A percentile compares a stretch with the other conserved stretches of the same genome.
Conservation (phyloP, 2,113 vertebrate species). For the Caretta caretta region DNA sequence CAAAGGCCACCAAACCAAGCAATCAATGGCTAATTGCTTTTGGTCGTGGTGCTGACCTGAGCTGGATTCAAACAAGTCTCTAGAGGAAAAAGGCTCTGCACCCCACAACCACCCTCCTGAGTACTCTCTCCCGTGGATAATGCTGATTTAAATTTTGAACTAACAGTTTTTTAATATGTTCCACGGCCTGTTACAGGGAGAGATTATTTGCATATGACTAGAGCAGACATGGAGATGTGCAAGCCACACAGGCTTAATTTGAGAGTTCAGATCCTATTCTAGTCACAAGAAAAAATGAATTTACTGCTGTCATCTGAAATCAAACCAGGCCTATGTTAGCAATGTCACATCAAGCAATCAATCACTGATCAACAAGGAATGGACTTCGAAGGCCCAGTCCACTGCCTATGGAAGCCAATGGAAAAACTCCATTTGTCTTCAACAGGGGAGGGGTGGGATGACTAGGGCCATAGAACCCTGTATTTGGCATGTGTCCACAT, state of each 20-base stretch:
- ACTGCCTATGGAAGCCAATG: background rate
- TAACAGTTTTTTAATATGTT: background rate
- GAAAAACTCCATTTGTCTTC: background rate
- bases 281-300: background rate
- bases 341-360: background rate
- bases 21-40: background rate
- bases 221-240: background rate
- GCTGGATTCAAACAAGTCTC: background rate
- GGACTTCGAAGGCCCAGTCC: background rate
- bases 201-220: background rate
- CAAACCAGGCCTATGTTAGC: background rate
- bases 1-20: background rate
- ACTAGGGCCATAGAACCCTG: background rate
- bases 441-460: background rate
- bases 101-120: background rate
- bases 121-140: background rate
- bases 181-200: background rate
- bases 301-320: background rate
- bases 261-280: background rate
- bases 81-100: background rate
- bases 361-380: background rate
- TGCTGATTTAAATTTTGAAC: background rate
- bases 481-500: fast-evolving
- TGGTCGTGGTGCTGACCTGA: background rate
- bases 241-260: background rate